Base-by-base conservation (phyloP, 2,888 invertebrate species). In the Listrodromus nycthemerus region DNA sequence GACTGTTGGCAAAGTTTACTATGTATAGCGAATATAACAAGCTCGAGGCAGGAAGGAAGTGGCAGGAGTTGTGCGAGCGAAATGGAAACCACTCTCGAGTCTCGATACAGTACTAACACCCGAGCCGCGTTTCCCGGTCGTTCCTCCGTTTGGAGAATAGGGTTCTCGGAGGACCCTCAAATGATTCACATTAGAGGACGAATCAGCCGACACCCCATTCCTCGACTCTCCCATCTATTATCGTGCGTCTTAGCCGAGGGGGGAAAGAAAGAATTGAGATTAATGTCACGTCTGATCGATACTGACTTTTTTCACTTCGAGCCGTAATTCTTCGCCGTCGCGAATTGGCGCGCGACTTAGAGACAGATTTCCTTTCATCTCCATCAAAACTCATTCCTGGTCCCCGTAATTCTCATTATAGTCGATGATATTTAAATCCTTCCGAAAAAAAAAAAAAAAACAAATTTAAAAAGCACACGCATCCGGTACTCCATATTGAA, bases 101-200 rank as follows among this genome's bases (percentile, higher is more conserved):
- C 50, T 27, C 52, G 50, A 24, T 50, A 50, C 30, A 21, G 50
- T 24, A 69, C 48, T 77, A 70, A 58, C 21, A 69, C 10, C 30
- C 30, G 48, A 61, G 65, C 2, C 37, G 48, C 50, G 33, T 37
- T 65, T 65, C 33, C 33, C 30, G 19, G 33, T 33, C 33, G 33
- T 37, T 10, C 37, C 33, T 10, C 37, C 13, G 63, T 19, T n/a
- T 21, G 10, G 19, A 37, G 63, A 65, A 65, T 37, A 13, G 41
- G 41, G 19, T 24, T 10, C 19, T 3, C 24, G 33, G 10, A 37
- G 19, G n/a, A 58, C 58, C 63, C 63, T 19, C 33, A 37, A 65
- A 65, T 45, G 61, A 61, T 45, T 61, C 61, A 27, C 58, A 55
- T 61, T 27, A 73, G 58, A 48, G 41, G 45, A 8, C 1, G 73